These are phyloP conservation scores for Iphiclides podalirius DNA, from an alignment of 2,888 invertebrate species.

Conservation along the genomic window DNA sequence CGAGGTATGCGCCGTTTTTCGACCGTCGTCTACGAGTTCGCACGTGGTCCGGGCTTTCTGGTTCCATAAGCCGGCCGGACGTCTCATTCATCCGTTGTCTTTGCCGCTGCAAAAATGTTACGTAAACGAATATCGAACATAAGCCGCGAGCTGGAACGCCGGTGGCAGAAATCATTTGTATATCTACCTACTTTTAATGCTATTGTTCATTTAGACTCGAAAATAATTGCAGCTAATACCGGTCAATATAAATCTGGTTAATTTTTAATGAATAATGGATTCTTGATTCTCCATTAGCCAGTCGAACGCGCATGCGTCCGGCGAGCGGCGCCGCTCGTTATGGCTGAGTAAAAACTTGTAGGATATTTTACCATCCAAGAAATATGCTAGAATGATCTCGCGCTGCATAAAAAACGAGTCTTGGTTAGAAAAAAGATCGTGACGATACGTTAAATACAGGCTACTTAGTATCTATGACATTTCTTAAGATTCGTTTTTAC, in stretches of 20 bases:
- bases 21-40: conserved; percentile 14
- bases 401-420: conserved; percentile 2
- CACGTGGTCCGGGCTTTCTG: conserved; percentile 26
- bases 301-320: conserved; percentile 13
- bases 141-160: background rate
- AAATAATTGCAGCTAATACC: background rate
- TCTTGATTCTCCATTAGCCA: background rate
- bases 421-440: background rate
- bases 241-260: background rate
- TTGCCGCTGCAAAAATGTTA: conserved; percentile 20
- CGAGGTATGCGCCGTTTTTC: conserved; percentile 29
- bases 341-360: conserved; percentile 1
- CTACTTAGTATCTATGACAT: too few species aligned
- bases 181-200: background rate
- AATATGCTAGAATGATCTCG: background rate
- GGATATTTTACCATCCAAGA: background rate
- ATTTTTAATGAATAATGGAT: conserved; percentile 11
- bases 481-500: too few species aligned
- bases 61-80: background rate
- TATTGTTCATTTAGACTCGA: background rate
- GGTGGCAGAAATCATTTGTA: background rate
- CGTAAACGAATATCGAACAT: conserved; percentile 24
- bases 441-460: too few species aligned
- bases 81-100: conserved; percentile 21
- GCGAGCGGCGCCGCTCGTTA: background rate